Conservation (phyloP, 2,797 vertebrate species). For the Zenarchopterus dispar region DNA sequence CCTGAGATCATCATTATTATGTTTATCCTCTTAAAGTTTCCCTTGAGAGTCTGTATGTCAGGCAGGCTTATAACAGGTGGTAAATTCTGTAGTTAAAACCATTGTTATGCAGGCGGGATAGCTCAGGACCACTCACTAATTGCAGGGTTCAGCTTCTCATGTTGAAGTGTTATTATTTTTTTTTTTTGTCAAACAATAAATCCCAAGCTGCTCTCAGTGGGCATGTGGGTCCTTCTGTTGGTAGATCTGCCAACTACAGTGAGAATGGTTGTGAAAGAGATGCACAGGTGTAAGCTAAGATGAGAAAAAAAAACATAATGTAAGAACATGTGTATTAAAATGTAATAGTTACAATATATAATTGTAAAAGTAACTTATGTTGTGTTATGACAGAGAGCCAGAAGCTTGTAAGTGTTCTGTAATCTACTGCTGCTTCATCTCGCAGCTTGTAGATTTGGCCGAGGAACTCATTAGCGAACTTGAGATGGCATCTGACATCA, state of each 20-base stretch:
- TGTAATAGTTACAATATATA: background rate
- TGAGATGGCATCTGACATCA: conserved; percentile 78
- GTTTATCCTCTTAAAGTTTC: background rate
- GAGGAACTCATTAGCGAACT: conserved; percentile 3
- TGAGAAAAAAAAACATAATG: background rate
- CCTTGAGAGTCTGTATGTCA: background rate
- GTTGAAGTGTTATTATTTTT: background rate
- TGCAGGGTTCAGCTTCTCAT: background rate
- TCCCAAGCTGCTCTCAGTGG: background rate
- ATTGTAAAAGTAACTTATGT: background rate
- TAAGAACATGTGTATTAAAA: background rate
- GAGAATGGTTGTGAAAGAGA: background rate
- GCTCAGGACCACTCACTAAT: background rate
- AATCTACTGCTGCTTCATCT: conserved; percentile 29
- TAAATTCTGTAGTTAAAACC: conserved; percentile 1
- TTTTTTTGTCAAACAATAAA: conserved; percentile 1
- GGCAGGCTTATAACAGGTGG: background rate
- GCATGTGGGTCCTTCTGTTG: background rate
- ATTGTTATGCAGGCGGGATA: background rate
- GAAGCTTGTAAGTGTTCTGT: conserved; percentile 2
- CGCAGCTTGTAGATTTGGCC: conserved; percentile 33
- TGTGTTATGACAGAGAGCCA: background rate
- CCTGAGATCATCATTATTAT: background rate
- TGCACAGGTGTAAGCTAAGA: background rate
- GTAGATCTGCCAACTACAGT: conserved; percentile 1